These are phyloP conservation scores for Eciton burchellii DNA, from an alignment of 1,140 invertebrate genomes.

Conservation along the genomic window DNA sequence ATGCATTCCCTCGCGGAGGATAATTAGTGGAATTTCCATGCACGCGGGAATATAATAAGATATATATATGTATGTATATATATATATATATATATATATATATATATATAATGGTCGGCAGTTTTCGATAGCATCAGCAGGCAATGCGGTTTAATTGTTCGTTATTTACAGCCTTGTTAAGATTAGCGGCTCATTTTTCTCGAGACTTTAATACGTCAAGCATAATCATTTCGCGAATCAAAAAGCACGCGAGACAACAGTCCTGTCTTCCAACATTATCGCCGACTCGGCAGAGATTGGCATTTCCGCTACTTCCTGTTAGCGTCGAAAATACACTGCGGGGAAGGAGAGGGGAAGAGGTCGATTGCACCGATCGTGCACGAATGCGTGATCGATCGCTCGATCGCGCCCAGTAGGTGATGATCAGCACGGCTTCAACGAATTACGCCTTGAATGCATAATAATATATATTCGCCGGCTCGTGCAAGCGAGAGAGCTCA, in stretches of 20 bases:
- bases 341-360: neutral
- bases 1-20: slow-evolving; percentile 7
- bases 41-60: slow-evolving; percentile 33
- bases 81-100: too few relatives aligned
- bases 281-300: neutral
- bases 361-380: slow-evolving; percentile 65
- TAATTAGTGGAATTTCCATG: slow-evolving; percentile 30
- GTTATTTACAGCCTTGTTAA: slow-evolving; percentile 17
- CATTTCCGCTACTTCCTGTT: slow-evolving; percentile 46
- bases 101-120: slow-evolving; percentile 5
- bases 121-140: slow-evolving; percentile 27
- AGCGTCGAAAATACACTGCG: slow-evolving; percentile 59
- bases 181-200: slow-evolving; percentile 30
- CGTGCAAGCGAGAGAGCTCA: slow-evolving; percentile 71
- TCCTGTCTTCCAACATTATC: neutral
- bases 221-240: slow-evolving; percentile 1
- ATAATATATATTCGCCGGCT: slow-evolving; percentile 72
- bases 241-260: neutral
- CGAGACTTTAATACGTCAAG: neutral
- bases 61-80: neutral
- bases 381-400: slow-evolving; percentile 80
- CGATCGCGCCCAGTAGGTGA: slow-evolving; percentile 71
- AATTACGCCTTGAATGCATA: slow-evolving; percentile 80
- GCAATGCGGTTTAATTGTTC: slow-evolving; percentile 17
- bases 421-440: slow-evolving; percentile 75